Evolutionary conservation across 2,113 vertebrate species (phyloP).

Genomic region (Pedetes capensis): DNA sequence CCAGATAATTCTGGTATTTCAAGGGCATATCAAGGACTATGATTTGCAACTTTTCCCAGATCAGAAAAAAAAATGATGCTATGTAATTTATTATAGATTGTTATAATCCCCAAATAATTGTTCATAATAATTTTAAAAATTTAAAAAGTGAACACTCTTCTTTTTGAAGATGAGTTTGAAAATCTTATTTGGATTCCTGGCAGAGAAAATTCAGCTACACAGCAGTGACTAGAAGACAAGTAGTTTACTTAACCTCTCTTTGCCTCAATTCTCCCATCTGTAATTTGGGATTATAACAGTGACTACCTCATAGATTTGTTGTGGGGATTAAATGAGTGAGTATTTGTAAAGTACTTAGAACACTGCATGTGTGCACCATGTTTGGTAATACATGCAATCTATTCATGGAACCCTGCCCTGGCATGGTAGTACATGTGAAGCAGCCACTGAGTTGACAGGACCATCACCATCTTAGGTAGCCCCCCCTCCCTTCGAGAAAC

Average conservation of each 20-base stretch:
- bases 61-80: constrained; percentile 28
- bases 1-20: not conserved
- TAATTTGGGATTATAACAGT: not conserved
- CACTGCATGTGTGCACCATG: not conserved
- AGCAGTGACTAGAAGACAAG: not conserved
- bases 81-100: not conserved
- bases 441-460: no score
- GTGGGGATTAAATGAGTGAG: not conserved
- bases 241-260: not conserved
- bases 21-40: not conserved
- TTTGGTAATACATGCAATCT: not conserved
- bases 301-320: not conserved
- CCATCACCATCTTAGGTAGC: no score
- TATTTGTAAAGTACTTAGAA: not conserved
- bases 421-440: no score
- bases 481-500: no score
- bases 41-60: not conserved
- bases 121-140: not conserved
- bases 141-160: constrained; percentile 14
- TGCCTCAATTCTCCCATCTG: not conserved
- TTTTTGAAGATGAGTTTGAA: not conserved
- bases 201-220: not conserved
- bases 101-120: not conserved
- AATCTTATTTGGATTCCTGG: not conserved
- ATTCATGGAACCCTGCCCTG: not conserved